These are phyloP conservation scores for Teleiodes luculella DNA, from an alignment of 2,888 invertebrate species.

Conservation along the genomic window DNA sequence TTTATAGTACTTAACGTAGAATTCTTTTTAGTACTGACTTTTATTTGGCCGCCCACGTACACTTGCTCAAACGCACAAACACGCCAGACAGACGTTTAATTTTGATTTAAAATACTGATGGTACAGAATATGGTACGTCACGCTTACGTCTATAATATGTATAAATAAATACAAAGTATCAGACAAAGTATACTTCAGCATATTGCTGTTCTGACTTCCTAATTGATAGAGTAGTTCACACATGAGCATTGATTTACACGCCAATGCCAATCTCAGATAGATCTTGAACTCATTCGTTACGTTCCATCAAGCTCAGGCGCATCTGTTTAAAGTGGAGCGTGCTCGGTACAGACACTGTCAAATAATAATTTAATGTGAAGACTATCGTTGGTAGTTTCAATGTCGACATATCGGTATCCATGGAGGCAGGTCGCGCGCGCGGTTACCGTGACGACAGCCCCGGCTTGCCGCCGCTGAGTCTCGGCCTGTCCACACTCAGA, in stretches of 20 bases:
- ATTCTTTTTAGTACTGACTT: constrained; percentile 13
- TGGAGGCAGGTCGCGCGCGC: constrained; percentile 63
- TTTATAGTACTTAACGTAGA: no score
- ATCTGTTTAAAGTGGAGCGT: constrained; percentile 46
- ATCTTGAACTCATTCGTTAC: constrained; percentile 47
- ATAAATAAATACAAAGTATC: no score
- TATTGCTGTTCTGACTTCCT: constrained; percentile 28
- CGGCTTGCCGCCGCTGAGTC: constrained; percentile 61
- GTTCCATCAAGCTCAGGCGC: constrained; percentile 43
- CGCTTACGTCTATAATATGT: no score
- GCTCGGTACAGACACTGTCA: constrained; percentile 48
- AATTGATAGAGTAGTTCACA: constrained; percentile 21
- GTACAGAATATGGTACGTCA: no score
- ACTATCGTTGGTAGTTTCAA: constrained; percentile 33
- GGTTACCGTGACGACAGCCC: constrained; percentile 67
- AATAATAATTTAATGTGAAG: constrained; percentile 40
- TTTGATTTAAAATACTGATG: background rate
- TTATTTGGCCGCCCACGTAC: constrained; percentile 14
- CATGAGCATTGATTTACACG: constrained; percentile 40
- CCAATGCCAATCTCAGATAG: constrained; percentile 38
- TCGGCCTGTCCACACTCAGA: constrained; percentile 67
- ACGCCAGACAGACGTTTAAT: constrained; percentile 12
- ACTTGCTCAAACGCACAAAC: constrained; percentile 9
- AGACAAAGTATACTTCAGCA: constrained; percentile 27
- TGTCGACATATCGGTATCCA: constrained; percentile 64